phyloP scores from a whole-genome alignment of 2,797 vertebrate species.

The Rhinatrema bivittatum region DNA sequence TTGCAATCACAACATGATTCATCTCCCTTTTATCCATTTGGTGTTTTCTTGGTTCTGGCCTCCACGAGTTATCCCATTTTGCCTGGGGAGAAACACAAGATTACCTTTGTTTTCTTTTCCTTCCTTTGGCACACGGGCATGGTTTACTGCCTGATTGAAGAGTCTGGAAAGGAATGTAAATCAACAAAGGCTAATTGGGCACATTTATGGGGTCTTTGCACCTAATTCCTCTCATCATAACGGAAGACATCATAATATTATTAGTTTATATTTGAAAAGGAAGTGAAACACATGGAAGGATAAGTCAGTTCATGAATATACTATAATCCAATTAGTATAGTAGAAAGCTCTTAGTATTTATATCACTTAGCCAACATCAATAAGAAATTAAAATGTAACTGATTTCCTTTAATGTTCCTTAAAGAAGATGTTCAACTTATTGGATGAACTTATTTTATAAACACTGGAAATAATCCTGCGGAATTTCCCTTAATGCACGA shows the following conservation, averaged over 20 bases:
- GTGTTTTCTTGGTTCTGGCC: conserved; percentile 10
- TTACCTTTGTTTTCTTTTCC: conserved; percentile 11
- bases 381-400: conserved; percentile 11
- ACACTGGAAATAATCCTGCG: no score
- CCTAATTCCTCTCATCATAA: conserved; percentile 21
- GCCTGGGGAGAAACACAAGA: conserved; percentile 8
- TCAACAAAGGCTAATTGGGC: conserved; percentile 25
- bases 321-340: conserved; percentile 29
- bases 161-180: conserved; percentile 19
- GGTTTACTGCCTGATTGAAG: conserved; percentile 18
- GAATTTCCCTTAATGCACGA: no score
- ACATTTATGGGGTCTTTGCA: conserved; percentile 25
- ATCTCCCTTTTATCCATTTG: conserved; percentile 1
- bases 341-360: conserved; percentile 31
- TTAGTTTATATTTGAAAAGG: conserved; percentile 24
- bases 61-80: conserved; percentile 7
- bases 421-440: no score
- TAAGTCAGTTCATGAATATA: conserved; percentile 31
- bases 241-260: conserved; percentile 19
- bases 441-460: no score
- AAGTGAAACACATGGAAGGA: conserved; percentile 26
- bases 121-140: conserved; percentile 5
- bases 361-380: conserved; percentile 16
- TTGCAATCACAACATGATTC: neutral
- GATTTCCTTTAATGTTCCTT: no score